These are phyloP conservation scores for Tapirus terrestris DNA, from an alignment of 2,113 vertebrate genomes.

Conservation along the genomic window DNA sequence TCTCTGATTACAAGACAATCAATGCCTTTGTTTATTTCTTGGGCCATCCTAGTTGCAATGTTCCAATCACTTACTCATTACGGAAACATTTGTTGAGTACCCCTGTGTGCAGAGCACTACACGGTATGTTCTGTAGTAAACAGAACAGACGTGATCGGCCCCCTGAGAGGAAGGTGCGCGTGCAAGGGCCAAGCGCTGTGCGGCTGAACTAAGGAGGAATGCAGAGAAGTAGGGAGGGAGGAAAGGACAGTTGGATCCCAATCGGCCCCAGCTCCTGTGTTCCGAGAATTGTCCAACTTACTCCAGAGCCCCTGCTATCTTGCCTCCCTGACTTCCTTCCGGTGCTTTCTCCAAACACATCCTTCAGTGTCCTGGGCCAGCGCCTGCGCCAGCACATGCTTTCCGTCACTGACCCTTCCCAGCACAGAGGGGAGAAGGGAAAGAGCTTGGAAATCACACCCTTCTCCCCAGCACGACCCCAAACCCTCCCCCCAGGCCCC, in stretches of 20 bases:
- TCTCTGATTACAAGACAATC: background rate
- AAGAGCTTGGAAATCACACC: background rate
- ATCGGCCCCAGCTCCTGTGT: background rate
- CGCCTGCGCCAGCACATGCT: background rate
- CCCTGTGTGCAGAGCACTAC: background rate
- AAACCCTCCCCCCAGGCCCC: fast-evolving
- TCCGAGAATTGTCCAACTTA: conserved; percentile 43
- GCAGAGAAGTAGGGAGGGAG: background rate
- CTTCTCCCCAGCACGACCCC: too few relatives aligned
- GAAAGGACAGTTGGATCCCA: background rate
- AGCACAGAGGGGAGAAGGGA: fast-evolving
- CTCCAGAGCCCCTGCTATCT: background rate
- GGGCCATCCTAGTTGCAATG: background rate
- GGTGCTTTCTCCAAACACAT: background rate
- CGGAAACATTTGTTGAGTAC: background rate
- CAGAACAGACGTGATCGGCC: background rate
- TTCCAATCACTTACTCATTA: background rate
- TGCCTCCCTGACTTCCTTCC: conserved; percentile 65
- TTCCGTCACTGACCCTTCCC: background rate
- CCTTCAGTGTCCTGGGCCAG: background rate
- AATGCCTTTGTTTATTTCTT: background rate
- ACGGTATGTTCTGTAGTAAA: background rate
- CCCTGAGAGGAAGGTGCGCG: background rate
- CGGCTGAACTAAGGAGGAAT: background rate
- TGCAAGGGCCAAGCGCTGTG: background rate